Evolutionary conservation across 2,797 vertebrate genomes (phyloP).

Genomic region (Gymnopithys bicolor): DNA sequence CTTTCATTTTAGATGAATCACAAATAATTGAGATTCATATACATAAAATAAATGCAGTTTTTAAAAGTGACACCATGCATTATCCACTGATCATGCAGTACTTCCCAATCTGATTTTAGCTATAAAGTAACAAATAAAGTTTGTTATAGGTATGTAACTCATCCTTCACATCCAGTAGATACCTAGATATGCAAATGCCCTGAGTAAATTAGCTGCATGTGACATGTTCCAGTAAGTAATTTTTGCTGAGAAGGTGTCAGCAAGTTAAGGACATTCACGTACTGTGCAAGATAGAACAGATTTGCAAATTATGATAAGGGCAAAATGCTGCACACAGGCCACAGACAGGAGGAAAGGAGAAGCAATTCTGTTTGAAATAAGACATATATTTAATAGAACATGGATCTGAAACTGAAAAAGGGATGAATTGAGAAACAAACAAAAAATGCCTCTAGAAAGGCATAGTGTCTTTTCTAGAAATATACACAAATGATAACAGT

Average conservation of each 20-base stretch:
- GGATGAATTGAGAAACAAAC: background rate
- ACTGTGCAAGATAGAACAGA: background rate
- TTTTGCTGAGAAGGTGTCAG: background rate
- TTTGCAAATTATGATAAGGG: background rate
- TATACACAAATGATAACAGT: background rate
- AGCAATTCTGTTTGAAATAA: background rate
- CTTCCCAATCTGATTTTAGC: background rate
- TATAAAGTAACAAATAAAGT: background rate
- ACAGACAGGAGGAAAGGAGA: background rate
- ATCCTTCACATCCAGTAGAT: background rate
- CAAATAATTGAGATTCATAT: background rate
- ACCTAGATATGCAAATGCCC: background rate
- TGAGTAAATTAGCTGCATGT: background rate
- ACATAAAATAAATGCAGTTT: background rate
- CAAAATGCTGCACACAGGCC: background rate
- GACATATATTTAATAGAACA: background rate
- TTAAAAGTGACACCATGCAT: background rate
- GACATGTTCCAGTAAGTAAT: background rate
- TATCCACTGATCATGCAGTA: background rate
- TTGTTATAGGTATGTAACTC: background rate
- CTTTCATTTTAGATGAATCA: background rate
- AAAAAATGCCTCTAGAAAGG: background rate
- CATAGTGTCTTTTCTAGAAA: background rate
- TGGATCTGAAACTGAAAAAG: background rate
- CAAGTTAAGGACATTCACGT: background rate